These are phyloP conservation scores for Notarius lentiginosus DNA, from an alignment of 2,113 vertebrate species.

Conservation along the genomic window DNA sequence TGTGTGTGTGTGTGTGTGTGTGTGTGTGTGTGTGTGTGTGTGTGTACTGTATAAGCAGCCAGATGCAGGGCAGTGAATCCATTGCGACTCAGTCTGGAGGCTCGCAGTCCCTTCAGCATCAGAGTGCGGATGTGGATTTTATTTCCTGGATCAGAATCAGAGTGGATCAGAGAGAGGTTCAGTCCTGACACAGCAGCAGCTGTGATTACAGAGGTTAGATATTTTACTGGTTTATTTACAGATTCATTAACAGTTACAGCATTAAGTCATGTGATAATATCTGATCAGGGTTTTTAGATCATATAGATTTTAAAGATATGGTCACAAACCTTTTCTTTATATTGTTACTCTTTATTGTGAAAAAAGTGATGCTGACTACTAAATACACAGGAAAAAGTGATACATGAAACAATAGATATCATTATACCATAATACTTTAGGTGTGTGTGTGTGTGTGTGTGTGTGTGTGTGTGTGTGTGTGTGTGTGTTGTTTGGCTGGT, in stretches of 20 bases:
- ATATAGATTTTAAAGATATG: background rate
- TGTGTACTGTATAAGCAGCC: slow-evolving; percentile 80
- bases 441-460: background rate
- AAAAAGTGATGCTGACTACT: background rate
- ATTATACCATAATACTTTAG: background rate
- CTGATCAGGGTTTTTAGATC: background rate
- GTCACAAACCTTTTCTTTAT: background rate
- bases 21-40: background rate
- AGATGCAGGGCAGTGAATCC: slow-evolving; percentile 93
- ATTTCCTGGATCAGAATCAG: slow-evolving; percentile 72
- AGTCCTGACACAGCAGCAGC: background rate
- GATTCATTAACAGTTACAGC: background rate
- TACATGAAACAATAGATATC: background rate
- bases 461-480: background rate
- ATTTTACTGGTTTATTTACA: background rate
- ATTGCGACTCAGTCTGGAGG: slow-evolving; percentile 86
- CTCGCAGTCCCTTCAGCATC: slow-evolving; percentile 90
- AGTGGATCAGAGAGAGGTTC: background rate
- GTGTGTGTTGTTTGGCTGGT: slow-evolving; percentile 1
- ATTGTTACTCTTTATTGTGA: background rate
- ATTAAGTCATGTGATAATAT: background rate
- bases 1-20: background rate
- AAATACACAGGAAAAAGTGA: background rate
- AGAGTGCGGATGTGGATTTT: slow-evolving; percentile 84
- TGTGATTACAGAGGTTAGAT: background rate